phyloP scores from a whole-genome alignment of 2,113 vertebrate genomes.

The Trichechus manatus region DNA sequence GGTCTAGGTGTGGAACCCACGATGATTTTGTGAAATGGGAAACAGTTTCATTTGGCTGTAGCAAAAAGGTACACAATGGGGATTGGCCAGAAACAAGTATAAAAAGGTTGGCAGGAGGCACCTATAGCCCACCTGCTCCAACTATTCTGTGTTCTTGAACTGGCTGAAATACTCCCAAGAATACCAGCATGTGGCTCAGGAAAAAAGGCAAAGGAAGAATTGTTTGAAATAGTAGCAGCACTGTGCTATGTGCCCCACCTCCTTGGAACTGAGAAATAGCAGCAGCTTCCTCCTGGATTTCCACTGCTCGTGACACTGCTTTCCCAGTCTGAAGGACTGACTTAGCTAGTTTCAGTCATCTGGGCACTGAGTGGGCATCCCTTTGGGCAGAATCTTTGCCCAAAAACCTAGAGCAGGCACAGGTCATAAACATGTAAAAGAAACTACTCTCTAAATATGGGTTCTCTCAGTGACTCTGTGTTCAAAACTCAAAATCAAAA shows the following conservation, averaged over 20 bases:
- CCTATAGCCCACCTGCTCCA: background rate
- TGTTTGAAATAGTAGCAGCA: background rate
- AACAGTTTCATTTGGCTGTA: background rate
- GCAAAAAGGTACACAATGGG: background rate
- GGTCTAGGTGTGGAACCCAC: background rate
- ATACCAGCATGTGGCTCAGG: rapidly evolving
- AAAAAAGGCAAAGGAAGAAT: background rate
- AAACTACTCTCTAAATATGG: background rate
- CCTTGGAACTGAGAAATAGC: background rate
- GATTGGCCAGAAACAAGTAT: background rate
- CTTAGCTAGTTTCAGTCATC: background rate
- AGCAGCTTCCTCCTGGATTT: background rate
- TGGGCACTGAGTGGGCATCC: background rate
- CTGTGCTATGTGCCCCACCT: rapidly evolving
- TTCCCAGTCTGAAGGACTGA: background rate
- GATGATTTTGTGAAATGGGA: background rate
- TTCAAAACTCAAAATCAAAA: background rate
- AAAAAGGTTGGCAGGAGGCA: background rate
- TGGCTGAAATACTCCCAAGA: background rate
- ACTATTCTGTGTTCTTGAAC: background rate
- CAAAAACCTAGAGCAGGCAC: background rate
- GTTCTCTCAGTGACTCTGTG: background rate
- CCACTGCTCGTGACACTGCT: background rate
- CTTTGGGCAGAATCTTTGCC: background rate
- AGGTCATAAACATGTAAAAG: background rate